These are phyloP conservation scores for Nymphalis io DNA, from an alignment of 1,140 invertebrate genomes.

Conservation along the genomic window DNA sequence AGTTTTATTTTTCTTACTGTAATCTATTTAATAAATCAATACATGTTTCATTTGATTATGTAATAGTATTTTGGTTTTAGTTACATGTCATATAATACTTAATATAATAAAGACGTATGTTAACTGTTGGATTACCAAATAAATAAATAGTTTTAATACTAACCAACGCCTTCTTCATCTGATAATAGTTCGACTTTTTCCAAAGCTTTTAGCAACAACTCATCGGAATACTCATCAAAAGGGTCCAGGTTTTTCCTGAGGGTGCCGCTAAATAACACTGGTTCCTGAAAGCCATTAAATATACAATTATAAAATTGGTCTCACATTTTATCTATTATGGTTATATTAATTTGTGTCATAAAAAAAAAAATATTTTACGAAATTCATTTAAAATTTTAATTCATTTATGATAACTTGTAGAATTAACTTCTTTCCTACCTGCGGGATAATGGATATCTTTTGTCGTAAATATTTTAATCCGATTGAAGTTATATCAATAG, in stretches of 20 bases:
- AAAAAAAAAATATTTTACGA: too few species aligned
- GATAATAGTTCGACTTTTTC: constrained; percentile 81
- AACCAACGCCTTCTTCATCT: constrained; percentile 49
- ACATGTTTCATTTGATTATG: too few species aligned
- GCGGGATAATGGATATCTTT: constrained; percentile 90
- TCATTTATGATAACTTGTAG: neutral
- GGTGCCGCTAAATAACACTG: constrained; percentile 90
- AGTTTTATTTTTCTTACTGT: too few species aligned
- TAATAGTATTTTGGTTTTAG: too few species aligned
- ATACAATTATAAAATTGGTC: too few species aligned
- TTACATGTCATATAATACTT: too few species aligned
- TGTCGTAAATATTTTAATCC: constrained; percentile 84
- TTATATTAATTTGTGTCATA: too few species aligned
- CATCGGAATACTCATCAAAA: constrained; percentile 87
- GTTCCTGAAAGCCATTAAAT: constrained; percentile 82
- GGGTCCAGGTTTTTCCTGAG: constrained; percentile 91
- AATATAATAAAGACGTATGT: too few species aligned
- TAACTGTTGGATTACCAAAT: too few species aligned
- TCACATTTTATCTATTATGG: too few species aligned
- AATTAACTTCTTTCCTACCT: constrained; percentile 75
- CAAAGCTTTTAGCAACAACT: constrained; percentile 87
- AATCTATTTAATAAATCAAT: too few species aligned
- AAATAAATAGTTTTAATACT: constrained; percentile 1
- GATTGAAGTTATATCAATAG: constrained; percentile 81
- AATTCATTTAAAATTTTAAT: too few species aligned